Percentiles rank a stretch among this genome's conserved stretches.
Evolutionary conservation across 2,113 vertebrate genomes (phyloP).

Genomic region (Prietella phreatophila): DNA sequence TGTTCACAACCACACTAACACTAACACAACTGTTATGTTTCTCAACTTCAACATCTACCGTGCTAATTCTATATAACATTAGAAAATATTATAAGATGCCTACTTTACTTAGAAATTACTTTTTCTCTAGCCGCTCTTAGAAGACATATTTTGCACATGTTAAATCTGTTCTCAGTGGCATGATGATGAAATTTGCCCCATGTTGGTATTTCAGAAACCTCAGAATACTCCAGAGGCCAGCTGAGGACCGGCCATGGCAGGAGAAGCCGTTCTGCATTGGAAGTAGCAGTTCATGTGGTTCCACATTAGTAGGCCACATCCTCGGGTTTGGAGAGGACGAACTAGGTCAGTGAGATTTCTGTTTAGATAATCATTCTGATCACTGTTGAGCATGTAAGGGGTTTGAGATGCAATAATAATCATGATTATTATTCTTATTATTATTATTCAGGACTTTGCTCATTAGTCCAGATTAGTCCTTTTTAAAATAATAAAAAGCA

Average conservation of each 20-base stretch:
- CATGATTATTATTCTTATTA: not conserved
- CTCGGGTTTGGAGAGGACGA: conserved; percentile 98
- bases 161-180: not conserved
- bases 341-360: conserved; percentile 77
- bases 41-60: conserved; percentile 58
- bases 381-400: not conserved
- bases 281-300: conserved; percentile 82
- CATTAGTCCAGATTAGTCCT: not conserved
- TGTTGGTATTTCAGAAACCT: conserved; percentile 79
- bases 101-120: not conserved
- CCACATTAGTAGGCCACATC: conserved; percentile 85
- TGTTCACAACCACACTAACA: conserved; percentile 53
- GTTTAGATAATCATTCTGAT: not conserved
- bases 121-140: not conserved
- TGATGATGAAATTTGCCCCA: conserved; percentile 28
- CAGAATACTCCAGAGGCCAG: conserved; percentile 88
- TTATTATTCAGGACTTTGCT: not conserved
- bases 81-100: not conserved
- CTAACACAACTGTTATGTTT: conserved; percentile 54
- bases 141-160: not conserved
- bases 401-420: not conserved
- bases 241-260: conserved; percentile 84
- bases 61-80: conserved; percentile 52
- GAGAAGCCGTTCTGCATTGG: conserved; percentile 93
- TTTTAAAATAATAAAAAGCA: not conserved